Evolutionary conservation across 2,113 vertebrate genomes (phyloP).

Genomic region (Geococcyx californianus): DNA sequence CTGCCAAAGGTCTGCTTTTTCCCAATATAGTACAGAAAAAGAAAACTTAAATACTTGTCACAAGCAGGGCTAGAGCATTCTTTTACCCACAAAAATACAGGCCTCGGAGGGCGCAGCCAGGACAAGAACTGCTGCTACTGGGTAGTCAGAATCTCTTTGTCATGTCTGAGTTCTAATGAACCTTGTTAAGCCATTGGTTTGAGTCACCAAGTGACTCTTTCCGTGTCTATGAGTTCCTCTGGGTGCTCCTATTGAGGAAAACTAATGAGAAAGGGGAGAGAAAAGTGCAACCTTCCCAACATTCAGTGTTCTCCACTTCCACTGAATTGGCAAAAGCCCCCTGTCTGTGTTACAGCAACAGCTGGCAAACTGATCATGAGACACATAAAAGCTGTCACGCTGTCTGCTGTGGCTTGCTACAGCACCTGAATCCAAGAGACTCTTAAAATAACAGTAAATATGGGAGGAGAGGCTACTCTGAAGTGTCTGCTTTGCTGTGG

Average conservation of each 20-base stretch:
- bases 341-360: not conserved
- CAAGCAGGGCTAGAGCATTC: not conserved
- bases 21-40: not conserved
- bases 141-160: not conserved
- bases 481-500: not conserved
- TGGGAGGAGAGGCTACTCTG: not conserved
- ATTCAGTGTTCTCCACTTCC: not conserved
- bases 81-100: not conserved
- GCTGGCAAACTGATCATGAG: not conserved
- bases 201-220: not conserved
- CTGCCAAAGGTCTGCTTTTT: not conserved
- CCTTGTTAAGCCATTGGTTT: not conserved
- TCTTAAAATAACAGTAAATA: not conserved
- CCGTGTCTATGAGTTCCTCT: not conserved
- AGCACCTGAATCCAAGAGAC: not conserved
- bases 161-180: not conserved
- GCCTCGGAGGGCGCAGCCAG: not conserved
- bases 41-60: not conserved
- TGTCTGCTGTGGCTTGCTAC: not conserved
- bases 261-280: not conserved
- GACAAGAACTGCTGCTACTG: not conserved
- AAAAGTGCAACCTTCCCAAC: not conserved
- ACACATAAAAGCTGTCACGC: not conserved
- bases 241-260: not conserved
- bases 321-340: not conserved